Percentiles rank a stretch among this genome's conserved stretches.
phyloP scores from a whole-genome alignment of 2,113 vertebrate genomes.

The Todiramphus saurophagus region DNA sequence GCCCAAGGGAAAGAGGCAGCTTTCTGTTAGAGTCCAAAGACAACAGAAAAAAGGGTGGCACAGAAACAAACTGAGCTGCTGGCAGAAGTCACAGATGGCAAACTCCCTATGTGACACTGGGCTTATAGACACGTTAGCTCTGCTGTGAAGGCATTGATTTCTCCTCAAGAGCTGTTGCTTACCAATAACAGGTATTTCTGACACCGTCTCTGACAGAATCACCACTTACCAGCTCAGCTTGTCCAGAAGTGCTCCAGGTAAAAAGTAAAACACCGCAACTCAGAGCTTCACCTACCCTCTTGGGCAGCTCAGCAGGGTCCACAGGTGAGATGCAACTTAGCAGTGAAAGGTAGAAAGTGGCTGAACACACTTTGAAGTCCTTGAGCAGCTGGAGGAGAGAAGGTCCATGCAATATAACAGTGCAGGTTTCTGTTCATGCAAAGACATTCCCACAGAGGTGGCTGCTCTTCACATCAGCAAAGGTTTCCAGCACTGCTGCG shows the following conservation, averaged over 20 bases:
- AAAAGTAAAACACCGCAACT: neutral
- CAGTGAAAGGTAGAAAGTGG: neutral
- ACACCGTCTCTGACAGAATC: neutral
- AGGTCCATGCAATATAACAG: no score
- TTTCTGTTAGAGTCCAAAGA: neutral
- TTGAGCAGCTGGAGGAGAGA: neutral
- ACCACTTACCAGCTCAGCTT: neutral
- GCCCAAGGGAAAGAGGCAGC: neutral
- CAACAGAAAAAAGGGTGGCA: neutral
- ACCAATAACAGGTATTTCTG: neutral
- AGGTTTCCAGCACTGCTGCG: neutral
- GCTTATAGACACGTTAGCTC: no score
- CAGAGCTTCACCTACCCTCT: fast-evolving
- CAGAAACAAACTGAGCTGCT: neutral
- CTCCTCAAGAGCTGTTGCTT: neutral
- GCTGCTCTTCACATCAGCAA: neutral
- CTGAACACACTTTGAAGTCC: neutral
- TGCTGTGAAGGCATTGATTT: neutral
- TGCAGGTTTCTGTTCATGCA: neutral
- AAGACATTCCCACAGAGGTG: neutral
- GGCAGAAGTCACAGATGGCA: neutral
- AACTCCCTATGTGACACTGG: neutral
- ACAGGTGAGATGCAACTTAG: fast-evolving
- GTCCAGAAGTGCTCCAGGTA: neutral
- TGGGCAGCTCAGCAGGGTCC: neutral